Conservation (phyloP, 2,888 invertebrate genomes). For the Branchellion lobata region DNA sequence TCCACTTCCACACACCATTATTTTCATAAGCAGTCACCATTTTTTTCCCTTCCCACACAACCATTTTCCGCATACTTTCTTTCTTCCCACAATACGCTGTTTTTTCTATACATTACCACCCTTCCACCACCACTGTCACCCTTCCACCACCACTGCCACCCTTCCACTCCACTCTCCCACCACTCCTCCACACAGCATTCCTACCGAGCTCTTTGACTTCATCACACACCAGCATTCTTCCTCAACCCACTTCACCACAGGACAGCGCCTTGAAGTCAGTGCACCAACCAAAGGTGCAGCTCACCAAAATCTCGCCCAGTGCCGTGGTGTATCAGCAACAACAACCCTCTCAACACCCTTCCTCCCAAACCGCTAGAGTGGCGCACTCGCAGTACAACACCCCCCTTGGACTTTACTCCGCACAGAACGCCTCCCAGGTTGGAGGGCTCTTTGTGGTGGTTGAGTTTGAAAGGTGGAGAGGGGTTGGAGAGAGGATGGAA, state of each 20-base stretch:
- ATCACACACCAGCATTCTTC: not conserved
- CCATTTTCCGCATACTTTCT: no score
- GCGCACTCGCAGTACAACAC: conserved; percentile 62
- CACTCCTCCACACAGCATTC: not conserved
- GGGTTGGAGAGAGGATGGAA: no score
- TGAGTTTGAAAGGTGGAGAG: no score
- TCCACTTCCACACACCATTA: no score
- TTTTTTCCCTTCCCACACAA: no score
- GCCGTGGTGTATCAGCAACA: conserved; percentile 48
- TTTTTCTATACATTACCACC: no score
- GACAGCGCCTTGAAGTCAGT: conserved; percentile 5
- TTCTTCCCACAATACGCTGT: no score
- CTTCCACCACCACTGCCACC: not conserved
- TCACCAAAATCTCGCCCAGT: conserved; percentile 39
- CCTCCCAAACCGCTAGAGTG: conserved; percentile 54
- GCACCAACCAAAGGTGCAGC: conserved; percentile 49
- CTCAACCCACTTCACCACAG: not conserved
- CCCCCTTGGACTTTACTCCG: conserved; percentile 60
- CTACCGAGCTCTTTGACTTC: not conserved
- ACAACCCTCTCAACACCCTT: conserved; percentile 28
- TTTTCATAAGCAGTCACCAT: no score
- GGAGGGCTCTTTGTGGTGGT: no score
- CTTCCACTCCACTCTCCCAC: no score
- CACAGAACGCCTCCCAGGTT: conserved; percentile 55
- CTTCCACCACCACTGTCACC: not conserved